Evolutionary conservation across 2,113 vertebrate genomes (phyloP).

Genomic region (Casuarius casuarius): DNA sequence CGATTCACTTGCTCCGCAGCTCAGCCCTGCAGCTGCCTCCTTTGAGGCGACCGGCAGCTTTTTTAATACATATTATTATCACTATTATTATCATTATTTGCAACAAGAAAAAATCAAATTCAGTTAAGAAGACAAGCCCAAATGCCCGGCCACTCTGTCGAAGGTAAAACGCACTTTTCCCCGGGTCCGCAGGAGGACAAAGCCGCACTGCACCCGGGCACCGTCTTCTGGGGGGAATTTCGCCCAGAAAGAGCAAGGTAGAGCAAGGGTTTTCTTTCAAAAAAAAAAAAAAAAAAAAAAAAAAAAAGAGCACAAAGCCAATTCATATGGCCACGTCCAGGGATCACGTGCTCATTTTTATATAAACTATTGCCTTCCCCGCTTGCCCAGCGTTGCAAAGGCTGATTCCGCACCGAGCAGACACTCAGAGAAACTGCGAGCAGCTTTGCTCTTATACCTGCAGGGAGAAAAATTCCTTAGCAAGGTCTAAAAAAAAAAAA

Average conservation of each 20-base stretch:
- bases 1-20: neutral
- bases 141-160: neutral
- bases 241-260: neutral
- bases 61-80: too few relatives aligned
- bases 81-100: too few relatives aligned
- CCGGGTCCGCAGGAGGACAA: neutral
- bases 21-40: neutral
- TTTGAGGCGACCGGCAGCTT: neutral
- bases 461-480: conserved; percentile 59
- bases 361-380: conserved; percentile 21
- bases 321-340: neutral
- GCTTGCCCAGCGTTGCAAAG: neutral
- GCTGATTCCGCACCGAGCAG: neutral
- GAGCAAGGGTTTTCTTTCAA: neutral
- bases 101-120: neutral
- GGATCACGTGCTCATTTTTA: conserved; percentile 16
- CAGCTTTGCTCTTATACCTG: neutral
- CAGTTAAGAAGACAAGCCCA: neutral
- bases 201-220: neutral
- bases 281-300: neutral
- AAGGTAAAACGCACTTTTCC: neutral
- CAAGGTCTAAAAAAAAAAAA: neutral
- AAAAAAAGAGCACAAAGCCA: conserved; percentile 13
- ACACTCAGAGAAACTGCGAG: neutral
- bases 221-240: neutral